Conservation (phyloP, 1,140 invertebrate genomes). For the Caenorhabditis brenneri region DNA sequence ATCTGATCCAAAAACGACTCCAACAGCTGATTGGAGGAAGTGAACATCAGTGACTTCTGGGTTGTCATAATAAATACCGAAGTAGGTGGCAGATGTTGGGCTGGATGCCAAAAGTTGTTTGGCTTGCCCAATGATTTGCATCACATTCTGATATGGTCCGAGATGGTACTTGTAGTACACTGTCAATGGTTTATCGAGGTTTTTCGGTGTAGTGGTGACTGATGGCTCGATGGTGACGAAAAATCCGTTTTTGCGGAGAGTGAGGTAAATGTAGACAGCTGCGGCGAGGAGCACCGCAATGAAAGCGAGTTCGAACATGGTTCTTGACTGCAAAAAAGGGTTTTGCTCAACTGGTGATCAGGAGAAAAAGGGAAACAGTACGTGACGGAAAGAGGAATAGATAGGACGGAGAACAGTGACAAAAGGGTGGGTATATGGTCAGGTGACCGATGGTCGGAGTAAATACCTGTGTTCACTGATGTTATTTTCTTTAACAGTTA, state of each 20-base stretch:
- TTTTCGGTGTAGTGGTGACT: constrained; percentile 12
- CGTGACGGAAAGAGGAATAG: not conserved
- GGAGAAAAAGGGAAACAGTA: not conserved
- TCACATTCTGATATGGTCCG: constrained; percentile 49
- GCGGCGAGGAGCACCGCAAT: not conserved
- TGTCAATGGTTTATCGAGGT: constrained; percentile 44
- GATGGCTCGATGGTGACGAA: constrained; percentile 19
- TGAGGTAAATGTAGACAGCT: not conserved
- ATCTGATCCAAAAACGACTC: constrained; percentile 51
- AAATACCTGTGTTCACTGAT: not conserved
- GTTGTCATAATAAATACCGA: constrained; percentile 60
- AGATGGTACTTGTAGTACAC: constrained; percentile 59
- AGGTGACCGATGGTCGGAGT: not conserved
- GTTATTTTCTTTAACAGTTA: not conserved
- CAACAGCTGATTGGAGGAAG: constrained; percentile 57
- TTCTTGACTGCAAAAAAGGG: not conserved
- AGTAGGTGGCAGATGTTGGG: constrained; percentile 48
- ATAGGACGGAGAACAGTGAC: not conserved
- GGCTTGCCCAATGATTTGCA: constrained; percentile 40
- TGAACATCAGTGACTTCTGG: constrained; percentile 50
- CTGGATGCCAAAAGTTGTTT: not conserved
- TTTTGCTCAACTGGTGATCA: not conserved
- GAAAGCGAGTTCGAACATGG: constrained; percentile 17
- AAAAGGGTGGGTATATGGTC: not conserved
- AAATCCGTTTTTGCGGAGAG: constrained; percentile 33